Evolutionary conservation across 2,888 invertebrate genomes (phyloP).

Genomic region (Myathropa florea): DNA sequence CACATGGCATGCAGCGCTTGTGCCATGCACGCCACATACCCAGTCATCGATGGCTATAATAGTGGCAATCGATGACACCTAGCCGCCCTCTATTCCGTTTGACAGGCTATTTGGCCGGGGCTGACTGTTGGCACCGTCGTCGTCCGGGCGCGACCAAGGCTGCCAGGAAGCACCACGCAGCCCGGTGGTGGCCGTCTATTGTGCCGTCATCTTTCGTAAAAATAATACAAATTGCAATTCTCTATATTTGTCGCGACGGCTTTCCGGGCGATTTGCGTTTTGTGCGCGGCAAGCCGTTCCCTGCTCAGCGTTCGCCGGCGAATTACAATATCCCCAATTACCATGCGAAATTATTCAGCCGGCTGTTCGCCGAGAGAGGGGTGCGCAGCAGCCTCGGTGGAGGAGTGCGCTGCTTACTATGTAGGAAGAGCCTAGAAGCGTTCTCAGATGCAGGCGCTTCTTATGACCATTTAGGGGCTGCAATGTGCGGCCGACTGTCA

Average conservation of each 20-base stretch:
- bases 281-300: slow-evolving; percentile 1
- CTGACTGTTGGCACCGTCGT: slow-evolving; percentile 39
- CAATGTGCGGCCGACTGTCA: slow-evolving; percentile 32
- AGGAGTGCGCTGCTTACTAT: slow-evolving; percentile 54
- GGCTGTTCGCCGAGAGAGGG: not conserved
- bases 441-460: slow-evolving; percentile 47
- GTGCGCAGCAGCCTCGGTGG: slow-evolving; percentile 16
- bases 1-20: slow-evolving; percentile 23
- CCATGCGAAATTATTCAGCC: slow-evolving; percentile 66
- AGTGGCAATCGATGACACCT: slow-evolving; percentile 71
- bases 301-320: slow-evolving; percentile 44
- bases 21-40: slow-evolving; percentile 56
- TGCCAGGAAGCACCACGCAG: slow-evolving; percentile 27
- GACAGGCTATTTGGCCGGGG: slow-evolving; percentile 64
- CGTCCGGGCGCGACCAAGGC: slow-evolving; percentile 11
- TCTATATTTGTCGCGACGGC: slow-evolving; percentile 70
- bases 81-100: slow-evolving; percentile 69
- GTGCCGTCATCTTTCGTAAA: slow-evolving; percentile 68
- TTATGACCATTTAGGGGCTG: slow-evolving; percentile 51
- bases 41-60: slow-evolving; percentile 65
- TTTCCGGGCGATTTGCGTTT: slow-evolving; percentile 27
- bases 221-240: slow-evolving; percentile 71
- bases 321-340: slow-evolving; percentile 70
- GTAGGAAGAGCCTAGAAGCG: slow-evolving; percentile 26
- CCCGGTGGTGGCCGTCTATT: slow-evolving; percentile 52